These are phyloP conservation scores for Mycetomoellerius zeteki DNA, from an alignment of 1,140 invertebrate species.

Conservation along the genomic window DNA sequence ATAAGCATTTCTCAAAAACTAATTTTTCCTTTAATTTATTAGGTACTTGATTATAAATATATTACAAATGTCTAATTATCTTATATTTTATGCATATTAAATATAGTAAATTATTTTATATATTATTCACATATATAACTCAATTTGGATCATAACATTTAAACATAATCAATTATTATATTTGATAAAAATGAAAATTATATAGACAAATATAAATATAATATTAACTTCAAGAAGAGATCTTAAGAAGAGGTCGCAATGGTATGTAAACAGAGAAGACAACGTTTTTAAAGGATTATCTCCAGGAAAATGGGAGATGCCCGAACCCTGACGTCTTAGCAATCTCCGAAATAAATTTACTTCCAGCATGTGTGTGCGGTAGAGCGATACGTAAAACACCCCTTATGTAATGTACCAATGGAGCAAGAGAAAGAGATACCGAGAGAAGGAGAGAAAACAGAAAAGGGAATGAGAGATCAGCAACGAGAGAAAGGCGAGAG, in stretches of 20 bases:
- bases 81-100: too few species aligned
- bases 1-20: too few species aligned
- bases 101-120: too few species aligned
- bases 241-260: not conserved
- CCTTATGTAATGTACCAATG: constrained; percentile 70
- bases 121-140: too few species aligned
- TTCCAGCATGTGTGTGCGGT: constrained; percentile 67
- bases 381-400: constrained; percentile 32
- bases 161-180: not conserved
- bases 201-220: not conserved
- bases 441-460: constrained; percentile 6
- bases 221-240: not conserved
- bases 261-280: constrained; percentile 53
- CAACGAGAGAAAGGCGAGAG: not conserved
- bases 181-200: not conserved
- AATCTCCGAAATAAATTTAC: constrained; percentile 74
- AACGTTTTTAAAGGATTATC: constrained; percentile 66
- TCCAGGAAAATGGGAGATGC: constrained; percentile 42
- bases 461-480: constrained; percentile 6
- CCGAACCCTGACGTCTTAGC: constrained; percentile 40
- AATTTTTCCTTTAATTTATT: too few species aligned
- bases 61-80: too few species aligned
- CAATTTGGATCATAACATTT: not conserved
- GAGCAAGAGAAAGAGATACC: constrained; percentile 33
- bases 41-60: too few species aligned